Base-by-base conservation (phyloP, 2,888 invertebrate species). In the Kuschelorhynchus macadamiae region DNA sequence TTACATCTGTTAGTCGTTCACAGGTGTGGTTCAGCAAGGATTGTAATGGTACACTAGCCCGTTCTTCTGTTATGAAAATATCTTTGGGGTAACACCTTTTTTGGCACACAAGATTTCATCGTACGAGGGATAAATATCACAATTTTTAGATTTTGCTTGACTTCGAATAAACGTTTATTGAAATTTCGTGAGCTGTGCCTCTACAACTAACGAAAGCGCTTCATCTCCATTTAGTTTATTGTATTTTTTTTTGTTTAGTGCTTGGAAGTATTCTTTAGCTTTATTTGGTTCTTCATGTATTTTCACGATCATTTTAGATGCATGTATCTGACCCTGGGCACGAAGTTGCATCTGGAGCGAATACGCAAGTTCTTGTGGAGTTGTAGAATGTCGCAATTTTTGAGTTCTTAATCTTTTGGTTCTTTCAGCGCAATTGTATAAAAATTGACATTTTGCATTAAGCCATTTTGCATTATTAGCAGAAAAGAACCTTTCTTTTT, bases 281-380 rank as follows among this genome's bases (percentile, higher is more conserved):
- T 25, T 25, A 25, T 16, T 14, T 42, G 42, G 42, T 42, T 42
- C 42, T 42, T 42, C 42, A 8, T 42, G 42, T 16, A 42, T 42
- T 16, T n/a, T 42, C 16, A 16, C 7, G 16, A 42, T 42, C 8
- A 42, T 25, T 14, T 42, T 42, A n/a, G 42, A n/a, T 14, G 42
- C 42, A 42, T 42, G 42, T 42, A 42, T n/a, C 42, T 42, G 42
- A 14, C 42, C 42, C 16, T 42, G 42, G 42, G 42, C 16, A n/a
- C 42, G 42, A 11, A 42, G 16, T 42, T 42, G 42, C 42, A 42
- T 42, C 42, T 42, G 42, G 16, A 16, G 14, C n/a, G 42, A n/a
- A 42, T 42, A 42, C 8, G 42, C 42, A n/a, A 42, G 42, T 42
- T 42, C 42, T 42, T 42, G 42, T 2, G 12, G 42, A 42, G 42